Evolutionary conservation across 2,113 vertebrate species (phyloP), one percentile per base, ranked within the genome.

Genomic region (Oplegnathus fasciatus): DNA sequence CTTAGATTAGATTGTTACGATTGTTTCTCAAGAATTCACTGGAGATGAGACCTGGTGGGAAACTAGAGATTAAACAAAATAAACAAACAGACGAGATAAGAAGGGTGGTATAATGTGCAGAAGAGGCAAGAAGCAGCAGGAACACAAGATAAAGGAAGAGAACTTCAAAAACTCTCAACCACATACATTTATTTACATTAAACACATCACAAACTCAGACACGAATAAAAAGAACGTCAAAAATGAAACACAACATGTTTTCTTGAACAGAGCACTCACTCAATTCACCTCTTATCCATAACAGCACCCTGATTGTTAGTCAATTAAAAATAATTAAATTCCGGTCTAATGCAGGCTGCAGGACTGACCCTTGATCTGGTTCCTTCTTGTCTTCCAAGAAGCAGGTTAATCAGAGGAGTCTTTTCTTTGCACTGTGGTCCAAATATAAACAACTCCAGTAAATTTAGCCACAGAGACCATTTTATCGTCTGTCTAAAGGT

Each of bases 21-120:
- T 32, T n/a, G 37, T 1, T 9, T 64, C 46, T 62, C 3, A 3
- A 24, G 24, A 62, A 50, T 44, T 83, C 77, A 72, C 84, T 7
- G 0, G n/a, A 79, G 60, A 54, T 7, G 26, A 50, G n/a, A 52
- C 37, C 66, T 37, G 20, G 17, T 60, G 44, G 82, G 81, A 82
- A 84, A 74, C 18, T 15, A 30, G 24, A 78, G 66, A 65, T 50
- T 55, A 57, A 88, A 81, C 54, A 44, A 30, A 13, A 44, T 32
- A 78, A 84, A 67, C 76, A 67, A 60, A 22, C 15, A 77, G 62
- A 64, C 9, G 65, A 84, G 75, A 88, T 91, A 37, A 84, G 48
- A 32, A 28, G 30, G 81, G 66, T 48, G 57, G 52, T 61, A n/a
- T n/a, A 11, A 34, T 18, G 7, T 15, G 9, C 42, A 26, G 54